Base-by-base conservation (phyloP, 2,113 vertebrate genomes). In the Eulemur macaco region DNA sequence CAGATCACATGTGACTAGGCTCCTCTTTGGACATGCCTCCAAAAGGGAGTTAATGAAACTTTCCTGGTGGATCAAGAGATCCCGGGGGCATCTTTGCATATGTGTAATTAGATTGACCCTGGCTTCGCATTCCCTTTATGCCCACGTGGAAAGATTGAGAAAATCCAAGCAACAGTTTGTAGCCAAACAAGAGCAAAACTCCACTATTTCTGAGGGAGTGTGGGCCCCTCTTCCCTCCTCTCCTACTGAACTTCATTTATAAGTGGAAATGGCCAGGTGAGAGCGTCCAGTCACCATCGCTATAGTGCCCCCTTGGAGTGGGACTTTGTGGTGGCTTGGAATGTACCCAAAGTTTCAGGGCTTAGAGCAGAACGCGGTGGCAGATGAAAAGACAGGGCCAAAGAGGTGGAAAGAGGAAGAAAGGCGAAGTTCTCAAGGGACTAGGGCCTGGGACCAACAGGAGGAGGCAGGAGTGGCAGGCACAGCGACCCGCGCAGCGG, bases 41-140 rank as follows among this genome's bases (percentile, higher is more conserved):
- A 74, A 89, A 97, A 95, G 54, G 80, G 74, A 98, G 98, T 85
- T 96, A 96, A 97, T 91, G 89, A 89, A 97, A 95, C 63, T 89
- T 97, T 95, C 60, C 92, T 97, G 92, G 88, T 2, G 89, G 82
- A 97, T 98, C 95, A 95, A 98, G 96, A 94, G 5, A 3, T 37
- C 89, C 91, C 63, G 58, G 54, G 54, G 90, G 86, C 80, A 82
- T 87, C 76, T 96, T 92, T 96, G 78, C 96, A 31, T 95, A 90
- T 89, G 47, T 80, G 54, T 91, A 96, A 95, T 97, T 97, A 95
- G 88, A 95, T 56, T 81, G 95, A 96, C 64, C 81, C 81, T 66
- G 39, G 84, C 96, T 98, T 96, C 89, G 68, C 37, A 8, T 88
- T 97, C 97, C 90, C 82, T 93, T 97, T 93, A 80, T 85, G 89